Conservation (phyloP, 1,140 invertebrate genomes). For the Stegodyphus dumicola region DNA sequence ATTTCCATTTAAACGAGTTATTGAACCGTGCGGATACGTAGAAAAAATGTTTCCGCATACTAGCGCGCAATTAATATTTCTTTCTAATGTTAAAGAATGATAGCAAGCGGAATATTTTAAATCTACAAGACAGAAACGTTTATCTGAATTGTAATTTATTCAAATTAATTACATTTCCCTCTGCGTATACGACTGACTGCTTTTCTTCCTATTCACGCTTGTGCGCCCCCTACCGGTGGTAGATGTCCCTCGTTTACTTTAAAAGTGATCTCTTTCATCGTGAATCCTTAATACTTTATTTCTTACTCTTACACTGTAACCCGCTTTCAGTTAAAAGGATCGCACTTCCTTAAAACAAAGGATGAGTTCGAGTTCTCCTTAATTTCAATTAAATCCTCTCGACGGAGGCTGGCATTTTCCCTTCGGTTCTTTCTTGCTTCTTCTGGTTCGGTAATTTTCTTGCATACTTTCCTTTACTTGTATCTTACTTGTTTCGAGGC, state of each 20-base stretch:
- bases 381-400: constrained; percentile 48
- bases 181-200: too few relatives aligned
- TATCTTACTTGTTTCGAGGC: background rate
- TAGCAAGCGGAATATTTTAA: background rate
- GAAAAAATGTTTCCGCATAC: too few relatives aligned
- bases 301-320: background rate
- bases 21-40: too few relatives aligned
- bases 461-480: constrained; percentile 3
- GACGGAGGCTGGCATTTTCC: constrained; percentile 20
- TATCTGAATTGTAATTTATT: background rate
- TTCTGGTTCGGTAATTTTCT: constrained; percentile 16
- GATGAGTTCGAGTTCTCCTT: constrained; percentile 29
- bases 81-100: background rate
- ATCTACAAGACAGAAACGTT: background rate
- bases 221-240: too few relatives aligned
- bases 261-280: background rate
- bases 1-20: too few relatives aligned
- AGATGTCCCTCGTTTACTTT: constrained; percentile 15
- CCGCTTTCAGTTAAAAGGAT: constrained; percentile 2
- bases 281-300: background rate
- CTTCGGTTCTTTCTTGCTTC: constrained; percentile 10
- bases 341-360: constrained; percentile 27
- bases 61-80: too few relatives aligned
- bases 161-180: too few relatives aligned
- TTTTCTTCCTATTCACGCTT: constrained; percentile 8